phyloP scores from a whole-genome alignment of 35 echinoderm and acorn worm species.

The Ophioderma brevispina region DNA sequence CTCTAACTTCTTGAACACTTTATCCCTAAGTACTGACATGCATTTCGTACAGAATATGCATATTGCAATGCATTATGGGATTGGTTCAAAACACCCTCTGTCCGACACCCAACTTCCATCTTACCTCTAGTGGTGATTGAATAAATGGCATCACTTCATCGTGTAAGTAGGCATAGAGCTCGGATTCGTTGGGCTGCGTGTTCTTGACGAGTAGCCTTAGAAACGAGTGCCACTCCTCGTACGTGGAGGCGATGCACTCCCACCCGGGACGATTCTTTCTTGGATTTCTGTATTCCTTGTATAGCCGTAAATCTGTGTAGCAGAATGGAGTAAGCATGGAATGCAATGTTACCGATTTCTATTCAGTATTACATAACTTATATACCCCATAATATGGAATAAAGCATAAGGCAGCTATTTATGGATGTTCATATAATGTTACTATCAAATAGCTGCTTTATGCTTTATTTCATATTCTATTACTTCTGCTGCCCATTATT shows the following conservation, averaged over 20 bases:
- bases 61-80: too few species aligned
- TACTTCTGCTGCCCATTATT: too few species aligned
- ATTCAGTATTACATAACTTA: not conserved
- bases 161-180: slow-evolving; percentile 28
- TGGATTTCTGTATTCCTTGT: slow-evolving; percentile 25
- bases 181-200: not conserved
- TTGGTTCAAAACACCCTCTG: too few species aligned
- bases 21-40: too few species aligned
- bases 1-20: too few species aligned
- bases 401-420: too few species aligned
- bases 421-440: too few species aligned
- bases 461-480: too few species aligned
- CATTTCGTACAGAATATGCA: too few species aligned
- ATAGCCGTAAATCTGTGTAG: slow-evolving; percentile 17
- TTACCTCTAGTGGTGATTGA: slow-evolving; percentile 29
- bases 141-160: slow-evolving; percentile 40
- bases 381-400: not conserved
- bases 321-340: not conserved
- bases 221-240: slow-evolving; percentile 36
- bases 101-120: not conserved
- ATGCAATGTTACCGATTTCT: not conserved
- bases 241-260: slow-evolving; percentile 20
- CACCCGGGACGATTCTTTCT: slow-evolving; percentile 17
- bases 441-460: too few species aligned
- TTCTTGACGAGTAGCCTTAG: slow-evolving; percentile 15